Evolutionary conservation across 2,888 invertebrate genomes (phyloP).

Genomic region (Amphipoea oculea): DNA sequence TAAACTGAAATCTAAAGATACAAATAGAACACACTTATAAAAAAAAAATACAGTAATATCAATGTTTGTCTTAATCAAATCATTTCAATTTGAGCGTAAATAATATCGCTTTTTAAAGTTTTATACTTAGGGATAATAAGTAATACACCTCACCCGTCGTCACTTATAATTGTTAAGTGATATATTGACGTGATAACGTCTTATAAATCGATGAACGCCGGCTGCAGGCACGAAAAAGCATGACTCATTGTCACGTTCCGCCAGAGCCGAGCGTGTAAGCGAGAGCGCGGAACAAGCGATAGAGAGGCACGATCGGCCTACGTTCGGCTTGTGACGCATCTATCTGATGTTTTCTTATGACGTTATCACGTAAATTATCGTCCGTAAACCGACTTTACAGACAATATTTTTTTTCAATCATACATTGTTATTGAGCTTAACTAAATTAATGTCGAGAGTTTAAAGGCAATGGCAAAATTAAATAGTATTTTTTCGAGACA

Average conservation of each 20-base stretch:
- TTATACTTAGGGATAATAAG: background rate
- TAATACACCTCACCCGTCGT: conserved; percentile 18
- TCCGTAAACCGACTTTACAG: no score
- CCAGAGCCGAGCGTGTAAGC: no score
- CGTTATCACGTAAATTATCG: no score
- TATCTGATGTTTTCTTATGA: no score
- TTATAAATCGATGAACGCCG: no score
- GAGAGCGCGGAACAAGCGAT: no score
- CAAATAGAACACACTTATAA: background rate
- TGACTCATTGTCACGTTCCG: no score
- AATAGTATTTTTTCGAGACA: background rate
- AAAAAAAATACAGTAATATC: conserved; percentile 36
- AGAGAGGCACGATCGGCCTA: no score
- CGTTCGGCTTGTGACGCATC: no score
- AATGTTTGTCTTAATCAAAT: conserved; percentile 35
- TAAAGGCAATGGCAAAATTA: background rate
- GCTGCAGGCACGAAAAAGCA: no score
- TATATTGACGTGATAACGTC: background rate
- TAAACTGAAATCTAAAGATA: background rate
- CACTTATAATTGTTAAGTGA: conserved; percentile 7
- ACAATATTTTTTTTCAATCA: background rate
- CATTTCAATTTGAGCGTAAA: conserved; percentile 38
- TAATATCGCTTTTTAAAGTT: conserved; percentile 36
- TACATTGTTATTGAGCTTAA: conserved; percentile 31
- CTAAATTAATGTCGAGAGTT: conserved; percentile 10